Conservation (phyloP, 1,140 invertebrate species). For the Drepana arcuata region DNA sequence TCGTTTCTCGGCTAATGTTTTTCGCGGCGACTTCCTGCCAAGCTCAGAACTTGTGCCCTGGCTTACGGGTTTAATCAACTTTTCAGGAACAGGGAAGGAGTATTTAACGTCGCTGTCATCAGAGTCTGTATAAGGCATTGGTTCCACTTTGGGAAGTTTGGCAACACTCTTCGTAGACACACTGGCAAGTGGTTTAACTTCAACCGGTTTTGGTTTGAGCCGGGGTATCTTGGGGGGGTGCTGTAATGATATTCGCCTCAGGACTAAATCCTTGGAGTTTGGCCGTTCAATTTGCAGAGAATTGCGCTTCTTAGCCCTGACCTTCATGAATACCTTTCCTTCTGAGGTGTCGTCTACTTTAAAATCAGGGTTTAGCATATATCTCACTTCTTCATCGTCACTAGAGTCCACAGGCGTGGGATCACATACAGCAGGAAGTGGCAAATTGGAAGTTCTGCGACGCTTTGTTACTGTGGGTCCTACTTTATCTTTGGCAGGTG, state of each 20-base stretch:
- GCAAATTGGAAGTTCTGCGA: constrained; percentile 24
- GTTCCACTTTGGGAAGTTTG: constrained; percentile 20
- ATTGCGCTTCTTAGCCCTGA: constrained; percentile 48
- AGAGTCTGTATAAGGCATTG: constrained; percentile 38
- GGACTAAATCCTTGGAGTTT: constrained; percentile 51
- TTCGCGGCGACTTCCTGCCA: constrained; percentile 1
- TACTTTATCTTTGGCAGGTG: constrained; percentile 33
- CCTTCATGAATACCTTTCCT: constrained; percentile 51
- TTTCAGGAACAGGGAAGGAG: constrained; percentile 37
- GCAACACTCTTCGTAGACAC: constrained; percentile 2
- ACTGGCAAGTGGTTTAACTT: constrained; percentile 17
- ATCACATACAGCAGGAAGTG: constrained; percentile 16
- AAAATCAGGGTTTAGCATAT: constrained; percentile 58
- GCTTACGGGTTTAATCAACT: neutral
- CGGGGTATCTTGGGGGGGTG: constrained; percentile 50
- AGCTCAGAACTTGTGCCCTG: neutral
- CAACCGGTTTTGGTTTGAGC: constrained; percentile 35
- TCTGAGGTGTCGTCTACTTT: constrained; percentile 29
- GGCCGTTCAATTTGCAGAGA: constrained; percentile 52
- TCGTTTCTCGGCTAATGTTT: constrained; percentile 34
- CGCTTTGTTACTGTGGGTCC: constrained; percentile 32
- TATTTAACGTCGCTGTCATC: constrained; percentile 63
- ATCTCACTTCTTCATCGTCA: constrained; percentile 58
- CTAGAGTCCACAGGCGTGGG: constrained; percentile 26
- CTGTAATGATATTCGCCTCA: constrained; percentile 48